Conservation (phyloP, 64 coral and sea anemone genomes). For the Catalaphyllia jardinei region DNA sequence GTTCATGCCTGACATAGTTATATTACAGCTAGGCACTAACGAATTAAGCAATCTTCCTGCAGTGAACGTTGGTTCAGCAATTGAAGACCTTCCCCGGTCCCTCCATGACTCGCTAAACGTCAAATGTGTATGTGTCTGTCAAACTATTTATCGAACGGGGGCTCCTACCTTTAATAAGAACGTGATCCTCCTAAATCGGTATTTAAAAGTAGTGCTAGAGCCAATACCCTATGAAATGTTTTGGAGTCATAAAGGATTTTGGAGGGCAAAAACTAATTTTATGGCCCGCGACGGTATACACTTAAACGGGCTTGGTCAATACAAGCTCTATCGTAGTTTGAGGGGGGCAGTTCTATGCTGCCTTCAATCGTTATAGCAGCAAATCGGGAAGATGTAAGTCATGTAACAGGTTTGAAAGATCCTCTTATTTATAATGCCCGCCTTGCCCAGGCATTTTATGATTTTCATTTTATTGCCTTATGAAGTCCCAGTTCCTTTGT, state of each 20-base stretch:
- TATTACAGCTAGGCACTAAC: no score
- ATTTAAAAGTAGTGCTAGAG: constrained; percentile 8
- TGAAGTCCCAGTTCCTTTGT: no score
- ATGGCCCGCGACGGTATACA: neutral
- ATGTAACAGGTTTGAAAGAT: neutral
- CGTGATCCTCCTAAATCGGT: neutral
- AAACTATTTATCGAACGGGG: neutral
- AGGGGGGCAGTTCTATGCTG: constrained; percentile 4
- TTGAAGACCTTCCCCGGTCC: no score
- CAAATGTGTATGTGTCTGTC: neutral
- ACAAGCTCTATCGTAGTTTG: neutral
- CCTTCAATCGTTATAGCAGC: neutral
- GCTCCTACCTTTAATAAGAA: neutral
- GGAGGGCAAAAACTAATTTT: neutral
- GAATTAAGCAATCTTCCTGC: no score
- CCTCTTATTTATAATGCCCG: neutral
- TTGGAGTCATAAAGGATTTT: constrained; percentile 16
- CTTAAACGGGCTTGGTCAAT: neutral
- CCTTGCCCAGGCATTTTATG: no score
- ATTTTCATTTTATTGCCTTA: no score
- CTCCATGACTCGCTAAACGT: no score
- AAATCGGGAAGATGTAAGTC: no score
- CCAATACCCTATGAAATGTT: neutral
- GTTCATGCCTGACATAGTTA: no score
- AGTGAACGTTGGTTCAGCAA: no score